Base-by-base conservation (phyloP, 2,113 vertebrate species). In the Solea senegalensis region DNA sequence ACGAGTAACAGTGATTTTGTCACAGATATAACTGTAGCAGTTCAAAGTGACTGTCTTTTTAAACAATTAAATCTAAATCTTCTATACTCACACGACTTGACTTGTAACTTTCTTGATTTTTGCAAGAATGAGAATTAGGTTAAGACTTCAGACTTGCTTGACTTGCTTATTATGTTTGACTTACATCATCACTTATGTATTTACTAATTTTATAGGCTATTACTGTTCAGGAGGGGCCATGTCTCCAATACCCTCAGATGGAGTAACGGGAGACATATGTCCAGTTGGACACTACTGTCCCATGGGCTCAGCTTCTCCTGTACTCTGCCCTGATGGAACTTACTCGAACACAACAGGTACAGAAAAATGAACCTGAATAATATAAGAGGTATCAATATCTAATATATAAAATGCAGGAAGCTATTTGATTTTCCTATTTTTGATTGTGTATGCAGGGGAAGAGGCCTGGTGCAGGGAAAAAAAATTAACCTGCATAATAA, bases 251-350 rank as follows among this genome's bases (percentile, higher is more conserved):
- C 95, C 96, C 11, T 64, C 86, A 12, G 93, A 95, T 59, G 90
- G 92, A 0, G 12, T 86, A 16, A 93, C 93, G 26, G 95, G 94
- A 56, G 80, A 92, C 70, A 75, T 90, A 28, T 95, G 95, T 76
- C 94, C 95, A 12, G 21, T 68, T 55, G 94, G 93, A 67, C 90
- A 93, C 48, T 93, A 93, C 89, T 96, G 95, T 87, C 93, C 94
- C n/a, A 50, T 76, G 72, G 94, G 94, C 11, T 94, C 94, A 59
- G 69, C 90, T 61, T 85, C 82, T n/a, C 94, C 95, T 63, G 81
- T 78, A 3, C 83, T 81, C 5, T 94, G 92, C 81, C 92, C 86
- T 40, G 93, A 93, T 48, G 92, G 95, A 10, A 94, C 92, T 1
- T 92, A 93, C 80, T 93, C 84, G 27, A 91, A 94, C 49, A 73